Evolutionary conservation across 2,888 invertebrate genomes (phyloP).

Genomic region (Mallateleia sp.): DNA sequence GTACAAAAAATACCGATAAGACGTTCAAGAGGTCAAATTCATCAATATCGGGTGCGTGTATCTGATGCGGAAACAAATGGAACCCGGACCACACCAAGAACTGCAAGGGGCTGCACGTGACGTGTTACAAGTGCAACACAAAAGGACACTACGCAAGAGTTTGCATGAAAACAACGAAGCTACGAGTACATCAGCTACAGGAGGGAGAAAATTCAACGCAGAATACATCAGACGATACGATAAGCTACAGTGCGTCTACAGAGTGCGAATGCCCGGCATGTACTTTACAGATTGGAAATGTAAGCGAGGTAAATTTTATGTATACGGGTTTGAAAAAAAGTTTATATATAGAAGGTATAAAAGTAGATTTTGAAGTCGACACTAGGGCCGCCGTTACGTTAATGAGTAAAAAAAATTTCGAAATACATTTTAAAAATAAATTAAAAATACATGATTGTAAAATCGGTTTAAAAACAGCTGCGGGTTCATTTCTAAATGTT

Average conservation of each 20-base stretch:
- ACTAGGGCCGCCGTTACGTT: slow-evolving; percentile 35
- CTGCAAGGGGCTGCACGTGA: not conserved
- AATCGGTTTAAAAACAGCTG: too few species aligned
- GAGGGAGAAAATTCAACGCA: not conserved
- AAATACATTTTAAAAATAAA: not conserved
- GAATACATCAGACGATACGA: too few species aligned
- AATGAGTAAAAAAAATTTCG: slow-evolving; percentile 25
- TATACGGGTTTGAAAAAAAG: slow-evolving; percentile 11
- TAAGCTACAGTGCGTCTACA: too few species aligned
- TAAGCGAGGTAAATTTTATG: too few species aligned
- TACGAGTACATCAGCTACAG: not conserved
- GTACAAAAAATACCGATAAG: too few species aligned
- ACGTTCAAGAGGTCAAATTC: too few species aligned
- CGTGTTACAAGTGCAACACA: slow-evolving; percentile 12
- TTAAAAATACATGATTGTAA: not conserved
- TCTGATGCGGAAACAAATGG: slow-evolving; percentile 9
- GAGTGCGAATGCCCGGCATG: too few species aligned
- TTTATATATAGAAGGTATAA: slow-evolving; percentile 18
- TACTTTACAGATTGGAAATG: too few species aligned
- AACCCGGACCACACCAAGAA: not conserved
- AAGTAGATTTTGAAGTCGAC: slow-evolving; percentile 29
- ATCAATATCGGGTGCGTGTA: too few species aligned
- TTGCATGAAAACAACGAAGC: slow-evolving; percentile 8
- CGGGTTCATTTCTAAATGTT: too few species aligned
- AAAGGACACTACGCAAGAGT: slow-evolving; percentile 10